Conservation (phyloP, 1,140 invertebrate species). For the Drosophila ananassae region DNA sequence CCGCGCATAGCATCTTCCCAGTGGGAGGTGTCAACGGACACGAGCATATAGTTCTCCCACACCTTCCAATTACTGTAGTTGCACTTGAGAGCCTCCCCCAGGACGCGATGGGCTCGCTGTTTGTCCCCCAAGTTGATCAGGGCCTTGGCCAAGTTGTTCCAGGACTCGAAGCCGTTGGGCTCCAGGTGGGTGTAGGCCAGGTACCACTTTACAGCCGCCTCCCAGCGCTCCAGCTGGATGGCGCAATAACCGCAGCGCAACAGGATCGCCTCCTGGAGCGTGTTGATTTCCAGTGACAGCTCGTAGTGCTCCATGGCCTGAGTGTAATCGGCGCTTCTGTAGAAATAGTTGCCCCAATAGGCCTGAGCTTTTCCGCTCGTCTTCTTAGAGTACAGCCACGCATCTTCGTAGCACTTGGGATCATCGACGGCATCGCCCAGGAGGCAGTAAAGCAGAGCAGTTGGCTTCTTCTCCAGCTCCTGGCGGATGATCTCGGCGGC, state of each 20-base stretch:
- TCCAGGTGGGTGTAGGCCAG: conserved; percentile 94
- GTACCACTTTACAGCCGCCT: conserved; percentile 93
- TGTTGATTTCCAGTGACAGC: conserved; percentile 92
- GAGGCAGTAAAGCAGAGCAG: conserved; percentile 94
- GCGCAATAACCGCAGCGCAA: conserved; percentile 94
- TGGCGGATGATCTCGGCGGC: conserved; percentile 94
- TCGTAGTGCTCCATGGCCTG: conserved; percentile 92
- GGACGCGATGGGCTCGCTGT: conserved; percentile 90
- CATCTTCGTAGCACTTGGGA: conserved; percentile 93
- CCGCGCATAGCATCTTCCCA: conserved; percentile 92
- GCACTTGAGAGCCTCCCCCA: conserved; percentile 95
- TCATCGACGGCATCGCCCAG: conserved; percentile 91
- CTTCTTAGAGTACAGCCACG: conserved; percentile 94
- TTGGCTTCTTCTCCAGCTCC: conserved; percentile 91
- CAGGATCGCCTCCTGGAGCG: conserved; percentile 93
- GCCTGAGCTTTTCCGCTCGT: conserved; percentile 92
- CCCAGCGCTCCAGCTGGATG: conserved; percentile 91
- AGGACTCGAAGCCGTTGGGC: conserved; percentile 96
- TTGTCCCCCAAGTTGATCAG: conserved; percentile 95
- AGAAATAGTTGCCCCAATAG: conserved; percentile 93
- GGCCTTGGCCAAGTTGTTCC: conserved; percentile 98
- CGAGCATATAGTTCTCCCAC: conserved; percentile 97
- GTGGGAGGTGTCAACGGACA: conserved; percentile 90
- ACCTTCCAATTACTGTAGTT: conserved; percentile 98
- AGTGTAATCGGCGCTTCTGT: conserved; percentile 89